Evolutionary conservation across 2,888 invertebrate genomes (phyloP).

Genomic region (Meiosimyza platycephala): DNA sequence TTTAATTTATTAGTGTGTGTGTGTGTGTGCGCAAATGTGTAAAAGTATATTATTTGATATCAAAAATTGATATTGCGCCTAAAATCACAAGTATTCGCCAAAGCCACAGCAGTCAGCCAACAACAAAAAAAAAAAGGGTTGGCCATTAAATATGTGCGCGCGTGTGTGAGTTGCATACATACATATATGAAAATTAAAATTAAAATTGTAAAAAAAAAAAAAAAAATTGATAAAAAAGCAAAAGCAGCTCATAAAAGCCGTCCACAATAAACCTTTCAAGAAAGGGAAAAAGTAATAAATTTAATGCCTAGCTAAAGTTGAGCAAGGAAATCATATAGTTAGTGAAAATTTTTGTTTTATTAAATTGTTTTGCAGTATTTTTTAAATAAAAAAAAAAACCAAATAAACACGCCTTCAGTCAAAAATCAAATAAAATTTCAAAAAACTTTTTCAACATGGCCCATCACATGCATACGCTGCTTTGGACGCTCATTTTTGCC

Average conservation of each 20-base stretch:
- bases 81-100: no score
- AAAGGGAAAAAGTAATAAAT: neutral
- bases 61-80: no score
- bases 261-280: neutral
- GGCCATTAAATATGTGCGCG: no score
- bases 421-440: no score
- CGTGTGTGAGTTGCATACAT: no score
- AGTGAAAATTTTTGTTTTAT: neutral
- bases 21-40: no score
- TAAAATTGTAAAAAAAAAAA: neutral
- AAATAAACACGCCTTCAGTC: neutral
- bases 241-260: neutral
- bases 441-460: conserved; percentile 16
- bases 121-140: no score
- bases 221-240: neutral
- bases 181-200: neutral
- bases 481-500: conserved; percentile 43
- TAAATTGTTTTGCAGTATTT: no score
- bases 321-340: no score
- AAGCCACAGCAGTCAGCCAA: no score
- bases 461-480: neutral
- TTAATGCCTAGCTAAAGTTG: neutral
- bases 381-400: neutral
- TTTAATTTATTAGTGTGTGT: no score
- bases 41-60: no score